A percentile compares a stretch with the other conserved stretches of the same genome.
Evolutionary conservation across 2,113 vertebrate genomes (phyloP).

Genomic region (Pomatorhinus ruficollis): DNA sequence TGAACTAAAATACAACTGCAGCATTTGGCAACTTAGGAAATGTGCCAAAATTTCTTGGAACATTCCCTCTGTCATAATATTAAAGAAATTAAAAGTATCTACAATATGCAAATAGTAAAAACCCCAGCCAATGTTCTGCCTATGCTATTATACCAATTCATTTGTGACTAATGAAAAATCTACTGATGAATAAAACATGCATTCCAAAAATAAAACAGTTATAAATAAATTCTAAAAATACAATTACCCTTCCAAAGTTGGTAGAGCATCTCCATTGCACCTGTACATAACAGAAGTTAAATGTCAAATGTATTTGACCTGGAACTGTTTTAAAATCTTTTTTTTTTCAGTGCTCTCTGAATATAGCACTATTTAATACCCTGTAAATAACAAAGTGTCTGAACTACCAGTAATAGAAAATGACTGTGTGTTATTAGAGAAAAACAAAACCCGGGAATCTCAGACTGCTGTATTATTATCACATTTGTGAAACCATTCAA

Average conservation of each 20-base stretch:
- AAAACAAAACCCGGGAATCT: background rate
- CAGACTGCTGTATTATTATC: background rate
- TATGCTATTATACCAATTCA: slow-evolving; percentile 31
- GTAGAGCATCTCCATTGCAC: background rate
- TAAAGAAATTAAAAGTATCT: slow-evolving; percentile 37
- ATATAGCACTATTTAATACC: background rate
- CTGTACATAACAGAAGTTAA: background rate
- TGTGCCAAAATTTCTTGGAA: slow-evolving; percentile 38
- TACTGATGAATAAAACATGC: slow-evolving; percentile 34
- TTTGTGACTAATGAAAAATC: slow-evolving; percentile 53
- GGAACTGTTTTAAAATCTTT: background rate
- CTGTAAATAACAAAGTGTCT: background rate
- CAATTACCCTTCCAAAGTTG: background rate
- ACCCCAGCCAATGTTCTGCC: slow-evolving; percentile 30
- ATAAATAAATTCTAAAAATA: slow-evolving; percentile 37
- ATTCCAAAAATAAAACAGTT: slow-evolving; percentile 25
- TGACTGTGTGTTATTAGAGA: background rate
- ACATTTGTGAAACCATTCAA: background rate
- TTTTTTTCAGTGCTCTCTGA: background rate
- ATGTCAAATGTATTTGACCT: background rate
- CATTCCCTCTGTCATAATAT: slow-evolving; percentile 22
- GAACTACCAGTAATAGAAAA: background rate
- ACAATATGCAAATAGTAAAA: slow-evolving; percentile 29
- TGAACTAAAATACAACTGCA: slow-evolving; percentile 43
- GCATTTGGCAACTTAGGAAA: slow-evolving; percentile 12